A percentile compares a stretch with the other conserved stretches of the same genome.
Evolutionary conservation across 2,797 vertebrate species (phyloP).

Genomic region (Oceanodroma leucorhoa): DNA sequence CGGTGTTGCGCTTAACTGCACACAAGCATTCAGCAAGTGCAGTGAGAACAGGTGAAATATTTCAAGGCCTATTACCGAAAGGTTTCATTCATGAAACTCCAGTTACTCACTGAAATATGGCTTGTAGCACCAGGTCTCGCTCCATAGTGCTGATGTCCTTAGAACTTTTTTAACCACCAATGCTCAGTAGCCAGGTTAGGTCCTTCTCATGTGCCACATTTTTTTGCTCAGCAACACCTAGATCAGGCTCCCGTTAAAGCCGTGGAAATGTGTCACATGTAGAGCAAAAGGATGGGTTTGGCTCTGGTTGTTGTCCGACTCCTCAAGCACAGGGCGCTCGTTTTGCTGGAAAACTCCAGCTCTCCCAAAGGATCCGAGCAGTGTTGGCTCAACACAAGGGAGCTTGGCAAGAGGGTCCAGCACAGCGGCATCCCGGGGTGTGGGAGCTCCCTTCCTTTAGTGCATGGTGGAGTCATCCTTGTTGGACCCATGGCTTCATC

Average conservation of each 20-base stretch:
- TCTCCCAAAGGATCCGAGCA: fast-evolving
- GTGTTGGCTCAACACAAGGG: neutral
- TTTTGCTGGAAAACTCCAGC: neutral
- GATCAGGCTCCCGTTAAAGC: neutral
- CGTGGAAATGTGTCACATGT: fast-evolving
- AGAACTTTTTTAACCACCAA: neutral
- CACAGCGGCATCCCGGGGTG: fast-evolving
- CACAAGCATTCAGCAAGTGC: neutral
- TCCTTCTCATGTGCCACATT: neutral
- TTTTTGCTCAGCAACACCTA: neutral
- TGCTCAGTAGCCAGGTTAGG: neutral
- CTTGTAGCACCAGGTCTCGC: neutral
- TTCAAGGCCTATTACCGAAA: neutral
- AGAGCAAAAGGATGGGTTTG: neutral
- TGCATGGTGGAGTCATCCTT: fast-evolving
- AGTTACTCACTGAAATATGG: neutral
- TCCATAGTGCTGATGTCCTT: neutral
- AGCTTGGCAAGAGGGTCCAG: neutral
- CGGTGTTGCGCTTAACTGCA: fast-evolving
- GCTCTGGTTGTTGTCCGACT: fast-evolving
- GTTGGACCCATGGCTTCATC: neutral
- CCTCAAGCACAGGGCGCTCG: neutral
- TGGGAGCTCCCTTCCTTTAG: neutral
- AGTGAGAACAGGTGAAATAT: neutral
- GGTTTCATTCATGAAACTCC: neutral